Conservation (phyloP, 2,113 vertebrate genomes). For the Odontophorus gujanensis region DNA sequence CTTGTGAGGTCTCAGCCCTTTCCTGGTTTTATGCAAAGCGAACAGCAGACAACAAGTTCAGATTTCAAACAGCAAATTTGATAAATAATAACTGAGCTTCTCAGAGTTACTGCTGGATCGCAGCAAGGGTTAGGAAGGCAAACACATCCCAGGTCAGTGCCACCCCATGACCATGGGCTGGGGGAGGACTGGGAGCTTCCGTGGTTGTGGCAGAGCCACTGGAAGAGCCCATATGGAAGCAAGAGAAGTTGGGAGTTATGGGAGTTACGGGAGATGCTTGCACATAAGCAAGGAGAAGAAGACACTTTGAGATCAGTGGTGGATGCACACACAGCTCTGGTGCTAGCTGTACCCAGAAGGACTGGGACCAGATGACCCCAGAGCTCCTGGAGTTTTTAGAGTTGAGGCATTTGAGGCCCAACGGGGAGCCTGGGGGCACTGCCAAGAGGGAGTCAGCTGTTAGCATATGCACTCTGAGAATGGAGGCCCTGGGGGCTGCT, state of each 20-base stretch:
- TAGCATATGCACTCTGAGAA: background rate
- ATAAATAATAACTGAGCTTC: background rate
- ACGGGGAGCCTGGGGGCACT: background rate
- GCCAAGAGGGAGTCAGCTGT: accelerated
- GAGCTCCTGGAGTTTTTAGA: background rate
- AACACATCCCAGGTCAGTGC: background rate
- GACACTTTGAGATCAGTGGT: accelerated
- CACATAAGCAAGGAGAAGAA: background rate
- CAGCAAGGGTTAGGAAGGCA: background rate
- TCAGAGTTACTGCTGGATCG: background rate
- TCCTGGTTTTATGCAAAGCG: background rate
- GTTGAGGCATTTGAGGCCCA: background rate
- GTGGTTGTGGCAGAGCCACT: accelerated
- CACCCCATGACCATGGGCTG: accelerated
- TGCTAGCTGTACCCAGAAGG: background rate
- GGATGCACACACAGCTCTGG: background rate
- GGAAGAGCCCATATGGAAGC: accelerated
- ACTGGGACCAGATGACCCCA: background rate
- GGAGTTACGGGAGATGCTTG: no score
- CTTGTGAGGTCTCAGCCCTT: background rate
- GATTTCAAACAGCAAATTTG: background rate
- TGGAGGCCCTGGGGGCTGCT: accelerated
- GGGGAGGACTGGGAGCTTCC: background rate
- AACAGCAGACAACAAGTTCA: background rate
- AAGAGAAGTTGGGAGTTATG: background rate